Evolutionary conservation across 1,140 invertebrate species (phyloP).

Genomic region (Trinorchestia longiramus): DNA sequence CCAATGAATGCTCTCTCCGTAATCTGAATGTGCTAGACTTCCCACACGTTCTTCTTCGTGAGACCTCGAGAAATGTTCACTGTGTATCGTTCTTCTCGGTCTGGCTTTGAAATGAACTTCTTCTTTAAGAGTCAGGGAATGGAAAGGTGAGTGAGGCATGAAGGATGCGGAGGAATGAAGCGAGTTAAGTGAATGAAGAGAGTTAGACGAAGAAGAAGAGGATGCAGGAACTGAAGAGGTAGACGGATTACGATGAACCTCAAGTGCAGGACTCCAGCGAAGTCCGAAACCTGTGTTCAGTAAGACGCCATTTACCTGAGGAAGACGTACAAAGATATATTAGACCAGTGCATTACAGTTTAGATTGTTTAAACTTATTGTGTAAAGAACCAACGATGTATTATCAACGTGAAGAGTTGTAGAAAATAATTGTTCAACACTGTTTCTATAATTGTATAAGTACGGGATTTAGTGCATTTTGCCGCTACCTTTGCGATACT

Average conservation of each 20-base stretch:
- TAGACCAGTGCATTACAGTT: not conserved
- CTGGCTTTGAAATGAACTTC: not conserved
- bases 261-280: constrained; percentile 24
- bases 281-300: constrained; percentile 55
- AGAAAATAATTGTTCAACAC: not conserved
- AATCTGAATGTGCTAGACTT: not conserved
- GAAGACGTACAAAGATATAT: not conserved
- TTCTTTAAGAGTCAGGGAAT: not conserved
- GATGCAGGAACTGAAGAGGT: not conserved
- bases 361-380: not conserved
- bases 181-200: too few species aligned
- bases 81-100: not conserved
- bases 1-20: not conserved
- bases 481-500: not conserved
- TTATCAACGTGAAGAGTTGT: not conserved
- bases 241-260: not conserved
- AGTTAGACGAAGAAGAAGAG: not conserved
- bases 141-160: not conserved
- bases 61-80: not conserved
- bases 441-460: not conserved
- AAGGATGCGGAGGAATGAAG: not conserved
- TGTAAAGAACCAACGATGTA: not conserved
- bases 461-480: not conserved
- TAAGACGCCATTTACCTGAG: constrained; percentile 44
- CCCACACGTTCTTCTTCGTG: not conserved